Base-by-base conservation (phyloP, 2,113 vertebrate species). In the Okapia johnstoni region DNA sequence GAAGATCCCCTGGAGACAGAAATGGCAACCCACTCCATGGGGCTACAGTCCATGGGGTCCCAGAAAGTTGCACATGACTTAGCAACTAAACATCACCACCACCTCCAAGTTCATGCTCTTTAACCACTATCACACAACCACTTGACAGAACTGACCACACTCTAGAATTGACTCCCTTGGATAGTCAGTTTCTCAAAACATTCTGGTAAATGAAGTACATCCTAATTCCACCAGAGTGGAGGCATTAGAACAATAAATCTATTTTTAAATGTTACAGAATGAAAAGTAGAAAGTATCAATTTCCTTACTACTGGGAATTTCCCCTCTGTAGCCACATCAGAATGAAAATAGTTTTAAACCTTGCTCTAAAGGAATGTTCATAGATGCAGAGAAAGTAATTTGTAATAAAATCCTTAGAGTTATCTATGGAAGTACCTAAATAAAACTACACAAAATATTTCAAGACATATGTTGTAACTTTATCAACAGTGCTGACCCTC, bases 211-310 rank as follows among this genome's bases (percentile, higher is more conserved):
- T 83, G 77, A 63, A 28, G n/a, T 36, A 48, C 40, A 88, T 70
- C 30, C 43, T 94, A 93, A 87, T 81, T 81, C 60, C 21, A 96
- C 85, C 54, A 89, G 63, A 92, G 48, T 79, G 30, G 84, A 95
- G 46, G 60, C 50, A 91, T 33, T 2, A 43, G 70, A 85, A 94
- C 54, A 87, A 91, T 58, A 96, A 96, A 85, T 23, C 21, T 84
- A 63, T 83, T 94, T 97, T 96, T 88, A 97, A 97, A 97, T 63
- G 85, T 84, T 93, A 85, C 93, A 95, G 79, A 97, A 94, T 80
- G 66, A 94, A 96, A 96, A 97, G 55, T 79, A 40, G 5, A 94
- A 97, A 96, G 86, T 96, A 97, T 89, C 79, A 9, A 85, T 86
- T 96, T 97, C 93, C 96, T 90, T 73, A 54, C 88, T 96, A 89